phyloP scores from a whole-genome alignment of 2,888 invertebrate species.

The Mythimna albipuncta region DNA sequence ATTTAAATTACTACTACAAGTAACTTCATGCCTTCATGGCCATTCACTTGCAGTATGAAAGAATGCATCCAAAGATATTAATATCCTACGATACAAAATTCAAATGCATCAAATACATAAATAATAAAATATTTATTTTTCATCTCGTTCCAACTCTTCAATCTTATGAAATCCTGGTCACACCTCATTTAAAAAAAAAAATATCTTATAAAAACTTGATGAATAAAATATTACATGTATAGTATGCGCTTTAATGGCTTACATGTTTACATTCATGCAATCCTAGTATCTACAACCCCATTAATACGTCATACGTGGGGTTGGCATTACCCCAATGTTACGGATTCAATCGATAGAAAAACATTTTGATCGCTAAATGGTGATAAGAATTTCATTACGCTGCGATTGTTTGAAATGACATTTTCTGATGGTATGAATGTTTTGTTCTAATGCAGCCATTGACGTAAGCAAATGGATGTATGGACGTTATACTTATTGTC shows the following conservation, averaged over 20 bases:
- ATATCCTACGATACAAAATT: too few relatives aligned
- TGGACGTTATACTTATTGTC: too few relatives aligned
- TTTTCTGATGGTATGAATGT: not conserved
- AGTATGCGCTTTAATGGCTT: not conserved
- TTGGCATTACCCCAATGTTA: not conserved
- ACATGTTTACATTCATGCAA: conserved; percentile 10
- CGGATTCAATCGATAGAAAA: not conserved
- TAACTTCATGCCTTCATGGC: not conserved
- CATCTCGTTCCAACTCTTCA: not conserved
- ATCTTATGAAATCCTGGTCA: not conserved
- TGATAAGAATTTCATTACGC: not conserved
- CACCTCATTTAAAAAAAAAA: not conserved
- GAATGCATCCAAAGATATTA: too few relatives aligned
- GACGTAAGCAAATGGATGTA: too few relatives aligned
- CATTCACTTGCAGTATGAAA: not conserved
- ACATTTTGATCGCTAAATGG: too few relatives aligned
- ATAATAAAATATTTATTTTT: not conserved
- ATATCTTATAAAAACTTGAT: not conserved
- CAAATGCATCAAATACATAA: not conserved
- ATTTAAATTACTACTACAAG: not conserved
- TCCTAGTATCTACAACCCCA: conserved; percentile 30
- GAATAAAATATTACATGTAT: not conserved
- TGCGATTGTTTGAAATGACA: not conserved
- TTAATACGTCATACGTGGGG: not conserved
- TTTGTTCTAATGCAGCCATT: too few relatives aligned